phyloP scores from a whole-genome alignment of 2,888 invertebrate genomes.

The Cephus pulcher region DNA sequence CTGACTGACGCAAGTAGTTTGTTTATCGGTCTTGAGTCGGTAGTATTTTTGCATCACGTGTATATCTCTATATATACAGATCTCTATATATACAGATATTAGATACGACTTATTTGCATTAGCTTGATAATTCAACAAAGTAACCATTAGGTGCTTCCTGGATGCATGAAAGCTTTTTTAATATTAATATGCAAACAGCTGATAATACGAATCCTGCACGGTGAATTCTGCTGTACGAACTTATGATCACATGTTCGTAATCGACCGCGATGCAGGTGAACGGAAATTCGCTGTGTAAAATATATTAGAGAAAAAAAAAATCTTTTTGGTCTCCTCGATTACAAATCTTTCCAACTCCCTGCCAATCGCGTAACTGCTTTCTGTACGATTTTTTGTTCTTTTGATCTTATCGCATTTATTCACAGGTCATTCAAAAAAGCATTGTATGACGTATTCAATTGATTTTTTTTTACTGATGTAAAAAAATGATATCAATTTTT shows the following conservation, averaged over 20 bases:
- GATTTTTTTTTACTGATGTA: no score
- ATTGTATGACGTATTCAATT: no score
- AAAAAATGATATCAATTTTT: no score
- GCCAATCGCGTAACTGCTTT: no score
- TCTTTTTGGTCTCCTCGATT: no score
- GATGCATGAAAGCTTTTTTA: neutral
- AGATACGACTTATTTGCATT: neutral
- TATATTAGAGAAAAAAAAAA: no score
- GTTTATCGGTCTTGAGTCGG: neutral
- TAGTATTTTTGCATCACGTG: neutral
- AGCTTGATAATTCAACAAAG: neutral
- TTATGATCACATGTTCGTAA: no score
- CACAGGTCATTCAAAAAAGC: neutral
- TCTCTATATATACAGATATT: neutral
- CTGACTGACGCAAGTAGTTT: neutral
- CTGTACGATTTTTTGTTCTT: no score
- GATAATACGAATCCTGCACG: neutral
- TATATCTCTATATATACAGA: neutral
- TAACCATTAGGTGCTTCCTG: neutral
- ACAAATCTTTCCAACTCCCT: neutral
- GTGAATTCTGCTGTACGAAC: neutral
- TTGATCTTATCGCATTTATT: no score
- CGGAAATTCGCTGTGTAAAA: no score
- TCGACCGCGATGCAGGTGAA: no score
- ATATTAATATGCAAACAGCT: neutral